Evolutionary conservation across 2,888 invertebrate genomes (phyloP), one percentile per base, ranked within the genome.

Genomic region (Amphipyra berbera): DNA sequence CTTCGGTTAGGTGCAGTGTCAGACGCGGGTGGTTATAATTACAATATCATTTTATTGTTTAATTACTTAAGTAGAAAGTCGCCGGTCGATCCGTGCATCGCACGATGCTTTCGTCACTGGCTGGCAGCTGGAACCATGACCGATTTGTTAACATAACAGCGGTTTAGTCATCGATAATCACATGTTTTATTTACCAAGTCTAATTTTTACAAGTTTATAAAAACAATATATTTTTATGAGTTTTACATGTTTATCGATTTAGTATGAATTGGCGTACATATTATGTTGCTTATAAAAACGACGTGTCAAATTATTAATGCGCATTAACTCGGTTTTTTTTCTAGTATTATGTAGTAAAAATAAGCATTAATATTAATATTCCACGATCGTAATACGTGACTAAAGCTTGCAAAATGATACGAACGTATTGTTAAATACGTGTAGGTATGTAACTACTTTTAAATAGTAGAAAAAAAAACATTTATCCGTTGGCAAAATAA

Each of bases 61-160:
- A 86, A 89, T 88, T 84, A 84, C 54, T 67, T 83, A 85, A 84
- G 81, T 86, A 87, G 89, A 90, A 89, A 90, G 89, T 82, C 62
- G 27, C 13, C 30, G 38, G 41, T 38, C 21, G 75, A 57, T 62
- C 67, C 49, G 55, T 56, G 69, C 56, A 63, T 78, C 79, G 82
- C 66, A 72, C 71, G 75, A 73, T 82, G 74, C 74, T 83, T 85
- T 84, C 80, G 61, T 76, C 56, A 68, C 33, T 48, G 5, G 21
- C 21, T 7, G 30, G 30, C 6, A 6, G 42, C 47, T 7, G 47
- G 35, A 57, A 70, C 79, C 80, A 76, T 83, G 75, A 82, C 82
- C 9, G 66, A 78, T 75, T 58, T 67, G 68, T 72, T 80, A 79
- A 76, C 59, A 68, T 74, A 69, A 71, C 55, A 58, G 55, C 67